These are phyloP conservation scores for Neomonachus schauinslandi DNA, from an alignment of 2,113 vertebrate genomes.

Conservation along the genomic window DNA sequence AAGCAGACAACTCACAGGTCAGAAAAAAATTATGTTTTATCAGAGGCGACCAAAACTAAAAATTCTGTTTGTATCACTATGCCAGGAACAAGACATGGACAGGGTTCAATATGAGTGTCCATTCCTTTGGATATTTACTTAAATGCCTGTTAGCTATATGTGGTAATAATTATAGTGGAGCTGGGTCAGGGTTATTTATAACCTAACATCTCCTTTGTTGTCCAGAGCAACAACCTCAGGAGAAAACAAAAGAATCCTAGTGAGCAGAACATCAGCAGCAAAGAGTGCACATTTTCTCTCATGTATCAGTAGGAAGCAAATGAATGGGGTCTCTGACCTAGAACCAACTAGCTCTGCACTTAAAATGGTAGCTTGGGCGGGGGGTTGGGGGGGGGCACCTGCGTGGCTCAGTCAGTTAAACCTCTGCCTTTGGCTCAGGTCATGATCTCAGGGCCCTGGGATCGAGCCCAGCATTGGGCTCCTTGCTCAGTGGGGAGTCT, in stretches of 20 bases:
- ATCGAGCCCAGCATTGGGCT: too few species aligned
- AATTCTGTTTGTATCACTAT: not conserved
- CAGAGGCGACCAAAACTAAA: not conserved
- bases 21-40: not conserved
- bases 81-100: not conserved
- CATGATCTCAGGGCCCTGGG: not conserved
- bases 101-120: not conserved
- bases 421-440: not conserved
- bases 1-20: not conserved
- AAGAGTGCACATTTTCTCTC: not conserved
- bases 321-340: not conserved
- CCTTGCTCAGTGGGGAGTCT: too few species aligned
- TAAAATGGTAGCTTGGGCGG: not conserved
- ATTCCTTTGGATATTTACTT: not conserved
- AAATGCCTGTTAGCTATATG: not conserved
- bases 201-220: not conserved
- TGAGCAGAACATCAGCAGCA: not conserved
- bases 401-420: not conserved
- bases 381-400: too few species aligned
- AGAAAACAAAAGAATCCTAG: conserved; percentile 1
- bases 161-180: not conserved
- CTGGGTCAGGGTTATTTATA: not conserved
- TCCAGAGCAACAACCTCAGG: not conserved
- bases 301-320: not conserved
- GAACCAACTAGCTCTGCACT: not conserved